A percentile compares a stretch with the other conserved stretches of the same genome.
These are phyloP conservation scores for Sciurus carolinensis DNA, from an alignment of 2,797 vertebrate genomes.

Conservation along the genomic window DNA sequence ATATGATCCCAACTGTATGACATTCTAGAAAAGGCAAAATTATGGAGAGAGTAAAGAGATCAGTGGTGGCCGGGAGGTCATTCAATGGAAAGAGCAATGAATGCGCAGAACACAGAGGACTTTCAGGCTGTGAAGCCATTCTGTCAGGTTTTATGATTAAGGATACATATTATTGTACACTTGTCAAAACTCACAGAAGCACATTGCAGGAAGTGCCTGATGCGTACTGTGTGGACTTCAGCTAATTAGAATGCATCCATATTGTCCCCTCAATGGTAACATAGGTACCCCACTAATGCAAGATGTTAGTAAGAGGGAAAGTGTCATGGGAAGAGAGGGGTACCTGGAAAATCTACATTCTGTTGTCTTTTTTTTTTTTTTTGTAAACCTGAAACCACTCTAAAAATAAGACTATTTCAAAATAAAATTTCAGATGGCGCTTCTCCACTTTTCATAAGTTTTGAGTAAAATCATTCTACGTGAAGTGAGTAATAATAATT, in stretches of 20 bases:
- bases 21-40: neutral
- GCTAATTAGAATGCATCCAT: too few relatives aligned
- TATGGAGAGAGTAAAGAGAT: neutral
- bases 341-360: neutral
- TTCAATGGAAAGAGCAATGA: neutral
- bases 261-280: too few relatives aligned
- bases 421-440: neutral
- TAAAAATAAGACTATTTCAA: neutral
- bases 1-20: too few relatives aligned
- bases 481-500: neutral
- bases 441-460: neutral
- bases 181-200: neutral
- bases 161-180: neutral
- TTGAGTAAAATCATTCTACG: neutral
- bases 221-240: too few relatives aligned
- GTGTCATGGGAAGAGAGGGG: too few relatives aligned
- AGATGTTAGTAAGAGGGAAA: neutral
- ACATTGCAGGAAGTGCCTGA: neutral
- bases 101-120: too few relatives aligned
- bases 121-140: too few relatives aligned
- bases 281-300: too few relatives aligned
- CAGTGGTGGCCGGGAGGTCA: neutral
- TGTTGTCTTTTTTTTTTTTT: neutral
- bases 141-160: too few relatives aligned
- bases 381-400: neutral